phyloP scores from a whole-genome alignment of 2,113 vertebrate genomes.

The Peucedramus taeniatus region DNA sequence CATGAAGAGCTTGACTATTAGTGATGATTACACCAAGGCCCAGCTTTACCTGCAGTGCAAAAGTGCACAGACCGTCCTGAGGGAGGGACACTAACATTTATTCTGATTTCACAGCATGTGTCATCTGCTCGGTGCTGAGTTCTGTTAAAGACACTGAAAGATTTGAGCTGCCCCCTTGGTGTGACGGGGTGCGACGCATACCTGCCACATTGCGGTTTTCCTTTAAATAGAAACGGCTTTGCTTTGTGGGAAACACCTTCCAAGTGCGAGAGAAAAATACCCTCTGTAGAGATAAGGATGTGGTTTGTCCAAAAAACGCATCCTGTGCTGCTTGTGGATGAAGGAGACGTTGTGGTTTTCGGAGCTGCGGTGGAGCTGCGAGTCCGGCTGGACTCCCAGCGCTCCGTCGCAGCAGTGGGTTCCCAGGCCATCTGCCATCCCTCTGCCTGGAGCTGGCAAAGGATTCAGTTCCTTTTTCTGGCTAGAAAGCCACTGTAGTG shows the following conservation, averaged over 20 bases:
- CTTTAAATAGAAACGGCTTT: neutral
- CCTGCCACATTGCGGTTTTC: neutral
- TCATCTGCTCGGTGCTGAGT: neutral
- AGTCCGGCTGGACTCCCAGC: neutral
- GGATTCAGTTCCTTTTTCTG: neutral
- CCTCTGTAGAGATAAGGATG: neutral
- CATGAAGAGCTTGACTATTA: neutral
- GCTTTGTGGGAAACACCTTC: neutral
- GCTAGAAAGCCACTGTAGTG: neutral
- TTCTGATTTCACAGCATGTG: accelerated
- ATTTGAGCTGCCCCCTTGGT: neutral
- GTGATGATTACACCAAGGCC: neutral
- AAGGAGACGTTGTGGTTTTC: neutral
- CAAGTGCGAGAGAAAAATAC: neutral
- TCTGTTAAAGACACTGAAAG: neutral
- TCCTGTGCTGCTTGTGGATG: neutral
- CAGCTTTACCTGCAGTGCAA: neutral
- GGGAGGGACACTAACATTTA: neutral
- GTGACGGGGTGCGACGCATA: accelerated
- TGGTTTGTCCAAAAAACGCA: neutral
- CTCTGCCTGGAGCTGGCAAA: neutral
- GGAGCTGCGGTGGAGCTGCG: neutral
- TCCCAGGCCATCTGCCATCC: neutral
- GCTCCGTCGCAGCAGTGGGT: accelerated
- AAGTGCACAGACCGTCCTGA: neutral